Percentiles rank a stretch among this genome's conserved stretches.
Evolutionary conservation across 1,140 invertebrate genomes (phyloP).

Genomic region (Notospermus geniculatus): DNA sequence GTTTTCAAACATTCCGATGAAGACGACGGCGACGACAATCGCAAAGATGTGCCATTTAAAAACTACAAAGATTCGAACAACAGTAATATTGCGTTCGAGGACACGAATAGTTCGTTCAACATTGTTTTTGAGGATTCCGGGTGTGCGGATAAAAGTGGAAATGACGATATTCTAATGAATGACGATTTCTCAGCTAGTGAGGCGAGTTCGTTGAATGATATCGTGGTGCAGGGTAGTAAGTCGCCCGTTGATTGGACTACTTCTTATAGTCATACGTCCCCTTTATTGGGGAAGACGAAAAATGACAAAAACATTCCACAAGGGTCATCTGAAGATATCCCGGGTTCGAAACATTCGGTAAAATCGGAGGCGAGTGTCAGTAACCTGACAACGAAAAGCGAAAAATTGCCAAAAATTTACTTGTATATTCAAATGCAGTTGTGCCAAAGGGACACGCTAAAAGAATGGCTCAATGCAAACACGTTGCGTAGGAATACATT

Average conservation of each 20-base stretch:
- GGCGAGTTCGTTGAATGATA: constrained; percentile 6
- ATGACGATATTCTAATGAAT: not conserved
- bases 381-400: not conserved
- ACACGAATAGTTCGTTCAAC: constrained; percentile 13
- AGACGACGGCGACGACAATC: not conserved
- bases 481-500: constrained; percentile 49
- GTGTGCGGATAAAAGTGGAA: constrained; percentile 32
- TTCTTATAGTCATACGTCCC: not conserved
- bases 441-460: constrained; percentile 82
- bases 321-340: not conserved
- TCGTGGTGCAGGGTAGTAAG: not conserved
- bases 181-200: constrained; percentile 1
- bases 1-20: not conserved
- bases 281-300: not conserved
- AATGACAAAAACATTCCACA: not conserved
- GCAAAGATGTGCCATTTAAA: not conserved
- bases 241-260: not conserved
- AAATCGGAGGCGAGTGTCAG: not conserved
- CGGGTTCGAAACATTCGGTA: not conserved
- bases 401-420: constrained; percentile 60
- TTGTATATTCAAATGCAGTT: constrained; percentile 98
- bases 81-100: constrained; percentile 24
- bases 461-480: constrained; percentile 75
- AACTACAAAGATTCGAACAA: constrained; percentile 50
- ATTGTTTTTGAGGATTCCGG: constrained; percentile 59